A percentile compares a stretch with the other conserved stretches of the same genome.
phyloP scores from a whole-genome alignment of 2,113 vertebrate species.

The Lagopus muta region DNA sequence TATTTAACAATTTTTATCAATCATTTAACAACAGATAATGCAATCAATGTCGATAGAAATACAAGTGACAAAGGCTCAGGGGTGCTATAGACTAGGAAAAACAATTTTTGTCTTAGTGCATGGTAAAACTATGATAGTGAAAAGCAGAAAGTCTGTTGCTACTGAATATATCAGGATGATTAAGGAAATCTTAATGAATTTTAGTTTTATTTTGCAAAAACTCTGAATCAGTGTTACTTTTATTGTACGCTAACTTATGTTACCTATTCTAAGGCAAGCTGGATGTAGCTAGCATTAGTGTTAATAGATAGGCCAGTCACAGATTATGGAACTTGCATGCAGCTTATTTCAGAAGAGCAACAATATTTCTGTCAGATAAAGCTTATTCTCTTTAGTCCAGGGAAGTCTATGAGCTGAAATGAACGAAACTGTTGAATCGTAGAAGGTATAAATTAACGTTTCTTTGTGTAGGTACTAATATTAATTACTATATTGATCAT shows the following conservation, averaged over 20 bases:
- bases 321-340: neutral
- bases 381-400: neutral
- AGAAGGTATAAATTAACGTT: neutral
- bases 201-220: neutral
- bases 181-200: neutral
- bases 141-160: neutral
- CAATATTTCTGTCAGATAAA: neutral
- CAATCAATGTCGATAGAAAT: constrained; percentile 46
- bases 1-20: constrained; percentile 83
- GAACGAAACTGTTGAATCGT: neutral
- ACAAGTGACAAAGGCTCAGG: constrained; percentile 44
- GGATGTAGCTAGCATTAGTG: neutral
- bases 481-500: neutral
- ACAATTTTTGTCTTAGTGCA: constrained; percentile 25
- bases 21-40: constrained; percentile 75
- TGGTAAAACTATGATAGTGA: neutral
- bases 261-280: neutral
- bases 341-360: neutral
- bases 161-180: neutral
- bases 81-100: constrained; percentile 41
- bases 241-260: neutral
- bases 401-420: neutral
- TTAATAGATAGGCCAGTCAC: neutral
- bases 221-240: neutral
- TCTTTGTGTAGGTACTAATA: neutral